Base-by-base conservation (phyloP, 2,113 vertebrate species). In the Lophius piscatorius region DNA sequence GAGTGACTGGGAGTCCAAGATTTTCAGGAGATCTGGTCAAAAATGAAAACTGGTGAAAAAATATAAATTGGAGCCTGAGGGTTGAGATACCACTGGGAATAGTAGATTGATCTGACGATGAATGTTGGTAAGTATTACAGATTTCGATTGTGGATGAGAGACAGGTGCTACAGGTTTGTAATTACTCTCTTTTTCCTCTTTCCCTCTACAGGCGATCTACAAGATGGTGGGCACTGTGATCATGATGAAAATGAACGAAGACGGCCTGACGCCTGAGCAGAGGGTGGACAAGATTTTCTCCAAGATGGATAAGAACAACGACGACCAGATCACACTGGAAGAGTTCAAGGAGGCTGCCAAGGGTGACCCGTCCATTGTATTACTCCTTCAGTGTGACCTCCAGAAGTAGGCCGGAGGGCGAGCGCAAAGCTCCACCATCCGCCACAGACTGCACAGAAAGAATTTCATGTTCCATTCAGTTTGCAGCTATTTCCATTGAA, bases 301-400 rank as follows among this genome's bases (percentile, higher is more conserved):
- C 87, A 99, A 99, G 93, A 99, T 99, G 97, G 97, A 99, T 89
- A 99, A 98, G 94, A 98, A 99, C 93, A 97, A 99, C 91, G 97
- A 99, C 1, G 97, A 99, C 91, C 97, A 99, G 93, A 99, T 99
- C 81, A 88, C 95, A 6, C 88, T 99, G 94, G 97, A 99, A 70
- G 97, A 99, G 85, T 99, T 99, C 94, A 99, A 99, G 91, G 97
- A 99, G 86, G 97, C 97, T 57, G 97, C 97, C 75, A 98, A 98
- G 91, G 94, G 97, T 21, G 97, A 99, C 83, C 97, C 97, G 2
- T 99, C 97, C 93, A 99, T 99, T 24, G 97, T 99, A 90, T 90
- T 99, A 94, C 96, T 99, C 74, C 95, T 99, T 89, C 97, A 99
- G 91, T 99, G 97, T 76, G 97, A 99, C 94, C 97, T 99, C 89